Evolutionary conservation across 2,888 invertebrate genomes (phyloP).

Genomic region (Bedellia somnulentella): DNA sequence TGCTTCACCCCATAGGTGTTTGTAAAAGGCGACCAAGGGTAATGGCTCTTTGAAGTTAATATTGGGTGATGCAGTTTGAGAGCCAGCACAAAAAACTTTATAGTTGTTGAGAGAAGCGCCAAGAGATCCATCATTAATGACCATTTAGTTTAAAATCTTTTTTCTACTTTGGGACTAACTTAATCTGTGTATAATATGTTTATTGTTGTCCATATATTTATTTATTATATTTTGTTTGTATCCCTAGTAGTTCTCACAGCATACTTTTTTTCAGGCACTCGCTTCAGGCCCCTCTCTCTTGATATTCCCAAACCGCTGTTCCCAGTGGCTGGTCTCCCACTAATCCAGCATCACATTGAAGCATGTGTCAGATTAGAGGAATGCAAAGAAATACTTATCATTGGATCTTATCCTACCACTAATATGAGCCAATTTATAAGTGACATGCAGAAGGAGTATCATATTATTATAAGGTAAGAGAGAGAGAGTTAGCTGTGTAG

Average conservation of each 20-base stretch:
- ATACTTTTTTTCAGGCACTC: constrained; percentile 84
- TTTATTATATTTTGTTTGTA: no score
- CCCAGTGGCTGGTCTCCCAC: constrained; percentile 93
- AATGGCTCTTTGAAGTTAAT: no score
- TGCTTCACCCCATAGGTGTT: no score
- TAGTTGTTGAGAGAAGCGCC: no score
- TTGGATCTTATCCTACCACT: constrained; percentile 87
- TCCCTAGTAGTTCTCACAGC: no score
- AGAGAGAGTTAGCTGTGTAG: constrained; percentile 1
- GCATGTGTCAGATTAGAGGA: constrained; percentile 79
- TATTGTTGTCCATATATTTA: not conserved
- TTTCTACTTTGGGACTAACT: no score
- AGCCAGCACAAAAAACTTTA: no score
- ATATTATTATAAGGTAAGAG: constrained; percentile 73
- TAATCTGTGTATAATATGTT: not conserved
- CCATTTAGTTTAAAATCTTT: no score
- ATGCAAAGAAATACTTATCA: constrained; percentile 88
- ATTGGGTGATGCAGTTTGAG: no score
- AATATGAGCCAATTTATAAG: constrained; percentile 86
- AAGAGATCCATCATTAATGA: no score
- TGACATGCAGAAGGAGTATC: constrained; percentile 83
- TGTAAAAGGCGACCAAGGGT: no score
- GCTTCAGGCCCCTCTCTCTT: constrained; percentile 93
- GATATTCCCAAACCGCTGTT: constrained; percentile 98
- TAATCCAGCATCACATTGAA: constrained; percentile 97